Evolutionary conservation across 2,113 vertebrate genomes (phyloP).

Genomic region (Sinosuthora webbiana): DNA sequence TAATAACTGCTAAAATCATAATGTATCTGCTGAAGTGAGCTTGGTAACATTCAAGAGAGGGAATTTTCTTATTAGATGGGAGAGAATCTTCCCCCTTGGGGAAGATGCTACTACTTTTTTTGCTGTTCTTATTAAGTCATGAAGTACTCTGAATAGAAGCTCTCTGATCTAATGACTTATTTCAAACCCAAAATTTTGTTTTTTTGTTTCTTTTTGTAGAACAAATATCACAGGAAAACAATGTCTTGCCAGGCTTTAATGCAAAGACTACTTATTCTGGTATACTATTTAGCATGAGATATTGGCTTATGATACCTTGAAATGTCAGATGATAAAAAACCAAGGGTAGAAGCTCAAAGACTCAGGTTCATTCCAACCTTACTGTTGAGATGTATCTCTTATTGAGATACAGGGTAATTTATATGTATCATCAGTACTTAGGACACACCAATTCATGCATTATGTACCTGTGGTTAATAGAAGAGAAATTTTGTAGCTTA

Average conservation of each 20-base stretch:
- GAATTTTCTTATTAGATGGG: not conserved
- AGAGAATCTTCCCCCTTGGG: not conserved
- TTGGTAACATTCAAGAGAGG: not conserved
- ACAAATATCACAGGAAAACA: not conserved
- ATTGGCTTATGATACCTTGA: not conserved
- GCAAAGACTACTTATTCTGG: not conserved
- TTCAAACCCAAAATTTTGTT: not conserved
- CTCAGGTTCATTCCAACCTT: not conserved
- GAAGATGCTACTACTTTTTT: not conserved
- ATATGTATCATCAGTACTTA: not conserved
- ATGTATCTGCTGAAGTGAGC: not conserved
- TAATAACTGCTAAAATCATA: not conserved
- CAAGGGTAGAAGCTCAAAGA: not conserved
- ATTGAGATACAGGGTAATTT: not conserved
- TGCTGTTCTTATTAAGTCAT: not conserved
- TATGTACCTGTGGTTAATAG: not conserved
- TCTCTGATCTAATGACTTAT: not conserved
- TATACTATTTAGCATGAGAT: not conserved
- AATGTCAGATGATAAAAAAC: not conserved
- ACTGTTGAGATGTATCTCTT: not conserved
- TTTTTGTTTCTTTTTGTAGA: not conserved
- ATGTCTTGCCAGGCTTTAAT: not conserved
- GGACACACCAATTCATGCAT: not conserved
- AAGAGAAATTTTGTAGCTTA: not conserved
- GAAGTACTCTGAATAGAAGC: not conserved